phyloP scores from a whole-genome alignment of 2,888 invertebrate species.

The Catotricha subobsoleta region DNA sequence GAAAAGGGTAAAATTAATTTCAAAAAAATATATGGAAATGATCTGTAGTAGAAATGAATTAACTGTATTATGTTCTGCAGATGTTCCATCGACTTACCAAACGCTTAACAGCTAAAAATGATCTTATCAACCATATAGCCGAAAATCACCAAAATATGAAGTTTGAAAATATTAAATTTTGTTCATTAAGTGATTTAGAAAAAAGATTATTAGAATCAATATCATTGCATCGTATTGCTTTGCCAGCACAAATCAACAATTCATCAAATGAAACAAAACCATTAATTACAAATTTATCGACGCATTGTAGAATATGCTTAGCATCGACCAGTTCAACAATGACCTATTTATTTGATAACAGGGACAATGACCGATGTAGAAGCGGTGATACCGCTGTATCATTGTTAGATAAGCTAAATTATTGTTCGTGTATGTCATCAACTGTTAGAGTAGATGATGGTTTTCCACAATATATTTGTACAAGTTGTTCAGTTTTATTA shows the following conservation, averaged over 20 bases:
- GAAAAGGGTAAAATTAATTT: too few species aligned
- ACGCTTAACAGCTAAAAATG: background rate
- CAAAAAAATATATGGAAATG: background rate
- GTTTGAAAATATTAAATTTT: too few species aligned
- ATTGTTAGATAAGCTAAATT: background rate
- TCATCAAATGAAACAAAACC: background rate
- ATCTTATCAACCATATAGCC: too few species aligned
- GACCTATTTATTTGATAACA: background rate
- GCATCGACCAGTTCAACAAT: slow-evolving; percentile 6
- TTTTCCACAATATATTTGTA: slow-evolving; percentile 11
- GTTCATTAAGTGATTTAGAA: background rate
- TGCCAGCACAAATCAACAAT: background rate
- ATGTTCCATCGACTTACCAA: background rate
- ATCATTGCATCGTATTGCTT: background rate
- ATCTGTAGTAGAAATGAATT: background rate
- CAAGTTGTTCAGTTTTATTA: slow-evolving; percentile 10
- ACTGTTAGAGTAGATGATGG: slow-evolving; percentile 10
- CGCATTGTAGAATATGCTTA: slow-evolving; percentile 11
- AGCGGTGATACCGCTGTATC: background rate
- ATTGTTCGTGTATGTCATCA: background rate
- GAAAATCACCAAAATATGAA: background rate
- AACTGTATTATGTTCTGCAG: background rate
- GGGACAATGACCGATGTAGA: background rate
- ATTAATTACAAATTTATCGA: background rate
- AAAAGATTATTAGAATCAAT: background rate